These are phyloP conservation scores for Bolinopsis microptera DNA, from an alignment of 37 sponge, comb jelly and placozoan genomes.

Conservation along the genomic window DNA sequence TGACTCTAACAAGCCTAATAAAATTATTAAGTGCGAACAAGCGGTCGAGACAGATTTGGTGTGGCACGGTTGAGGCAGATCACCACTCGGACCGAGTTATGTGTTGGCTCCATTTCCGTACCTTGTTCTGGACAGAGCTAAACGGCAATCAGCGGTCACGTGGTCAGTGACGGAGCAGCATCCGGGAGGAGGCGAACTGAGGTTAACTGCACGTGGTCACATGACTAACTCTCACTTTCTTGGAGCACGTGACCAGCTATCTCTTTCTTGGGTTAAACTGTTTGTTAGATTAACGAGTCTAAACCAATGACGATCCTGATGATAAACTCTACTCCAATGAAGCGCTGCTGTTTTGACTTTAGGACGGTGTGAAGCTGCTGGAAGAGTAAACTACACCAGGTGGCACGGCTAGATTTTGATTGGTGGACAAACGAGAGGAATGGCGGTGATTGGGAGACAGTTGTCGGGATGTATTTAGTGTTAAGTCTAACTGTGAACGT, in stretches of 20 bases:
- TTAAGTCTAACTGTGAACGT: too few relatives aligned
- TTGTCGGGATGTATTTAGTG: too few relatives aligned
- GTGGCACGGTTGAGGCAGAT: not conserved
- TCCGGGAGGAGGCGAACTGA: not conserved
- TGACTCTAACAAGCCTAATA: not conserved
- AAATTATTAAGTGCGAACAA: not conserved
- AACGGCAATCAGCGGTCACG: slow-evolving; percentile 64
- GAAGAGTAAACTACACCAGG: too few relatives aligned
- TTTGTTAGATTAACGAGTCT: not conserved
- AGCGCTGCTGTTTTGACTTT: too few relatives aligned
- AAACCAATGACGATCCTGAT: not conserved
- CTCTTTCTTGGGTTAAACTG: not conserved
- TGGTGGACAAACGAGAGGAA: too few relatives aligned
- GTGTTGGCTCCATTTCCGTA: not conserved
- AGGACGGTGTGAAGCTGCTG: too few relatives aligned
- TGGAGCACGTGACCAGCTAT: too few relatives aligned
- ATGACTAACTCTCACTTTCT: too few relatives aligned
- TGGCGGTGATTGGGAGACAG: too few relatives aligned
- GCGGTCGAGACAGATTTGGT: not conserved
- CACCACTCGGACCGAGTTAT: not conserved
- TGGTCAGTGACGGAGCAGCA: not conserved
- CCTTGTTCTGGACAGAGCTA: slow-evolving; percentile 37
- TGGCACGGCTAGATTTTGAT: too few relatives aligned
- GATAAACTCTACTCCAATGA: too few relatives aligned
- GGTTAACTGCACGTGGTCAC: not conserved